These are phyloP conservation scores for Diarsia rubi DNA, from an alignment of 2,888 invertebrate species.

Conservation along the genomic window DNA sequence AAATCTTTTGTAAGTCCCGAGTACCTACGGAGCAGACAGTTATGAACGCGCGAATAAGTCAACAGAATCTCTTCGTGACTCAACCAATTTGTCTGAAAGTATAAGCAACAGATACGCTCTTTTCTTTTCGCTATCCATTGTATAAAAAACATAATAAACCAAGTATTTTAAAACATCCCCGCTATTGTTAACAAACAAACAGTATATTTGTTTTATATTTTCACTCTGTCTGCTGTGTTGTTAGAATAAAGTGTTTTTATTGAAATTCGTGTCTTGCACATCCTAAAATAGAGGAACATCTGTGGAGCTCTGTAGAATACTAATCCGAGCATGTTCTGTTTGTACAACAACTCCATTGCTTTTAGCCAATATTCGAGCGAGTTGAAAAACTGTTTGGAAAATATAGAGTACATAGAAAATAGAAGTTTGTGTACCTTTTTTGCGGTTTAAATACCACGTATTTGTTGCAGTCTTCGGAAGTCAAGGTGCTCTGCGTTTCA, in stretches of 20 bases:
- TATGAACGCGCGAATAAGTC: slow-evolving; percentile 35
- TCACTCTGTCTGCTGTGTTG: slow-evolving; percentile 39
- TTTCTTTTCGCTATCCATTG: slow-evolving; percentile 54
- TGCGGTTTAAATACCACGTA: background rate
- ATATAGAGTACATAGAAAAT: slow-evolving; percentile 1
- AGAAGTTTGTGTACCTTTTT: background rate
- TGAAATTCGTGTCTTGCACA: slow-evolving; percentile 64
- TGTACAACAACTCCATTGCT: slow-evolving; percentile 53
- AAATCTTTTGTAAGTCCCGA: slow-evolving; percentile 27
- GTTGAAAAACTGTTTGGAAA: slow-evolving; percentile 17
- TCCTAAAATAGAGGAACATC: slow-evolving; percentile 59
- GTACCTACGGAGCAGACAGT: slow-evolving; percentile 17
- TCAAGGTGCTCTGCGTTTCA: background rate
- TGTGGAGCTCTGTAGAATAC: slow-evolving; percentile 55
- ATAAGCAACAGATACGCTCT: slow-evolving; percentile 45
- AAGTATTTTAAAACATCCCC: slow-evolving; percentile 51
- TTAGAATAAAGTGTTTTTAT: slow-evolving; percentile 60
- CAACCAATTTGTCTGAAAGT: slow-evolving; percentile 56
- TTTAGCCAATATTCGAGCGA: slow-evolving; percentile 41
- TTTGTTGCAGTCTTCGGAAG: background rate
- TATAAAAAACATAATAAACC: slow-evolving; percentile 53
- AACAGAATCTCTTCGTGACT: slow-evolving; percentile 34
- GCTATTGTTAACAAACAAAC: slow-evolving; percentile 58
- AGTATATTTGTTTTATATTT: slow-evolving; percentile 51
- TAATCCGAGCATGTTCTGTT: slow-evolving; percentile 49